These are phyloP conservation scores for Mya arenaria DNA, from an alignment of 1,140 invertebrate species.

Conservation along the genomic window DNA sequence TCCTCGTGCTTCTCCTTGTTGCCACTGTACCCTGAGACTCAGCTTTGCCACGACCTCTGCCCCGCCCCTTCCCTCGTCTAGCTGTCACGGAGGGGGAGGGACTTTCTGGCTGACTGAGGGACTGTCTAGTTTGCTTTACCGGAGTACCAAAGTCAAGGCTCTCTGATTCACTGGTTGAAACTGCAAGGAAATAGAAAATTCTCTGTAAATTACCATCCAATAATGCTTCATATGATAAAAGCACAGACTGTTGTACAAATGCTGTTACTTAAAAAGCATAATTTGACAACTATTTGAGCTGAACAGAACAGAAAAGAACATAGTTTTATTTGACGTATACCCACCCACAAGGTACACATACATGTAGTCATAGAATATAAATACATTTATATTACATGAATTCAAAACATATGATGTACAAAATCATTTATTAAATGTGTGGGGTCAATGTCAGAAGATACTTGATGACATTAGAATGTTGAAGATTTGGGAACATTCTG, in stretches of 20 bases:
- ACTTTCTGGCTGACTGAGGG: neutral
- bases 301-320: neutral
- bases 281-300: too few relatives aligned
- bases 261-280: too few relatives aligned
- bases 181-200: neutral
- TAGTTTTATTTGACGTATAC: neutral
- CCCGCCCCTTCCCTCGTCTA: neutral
- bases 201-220: neutral
- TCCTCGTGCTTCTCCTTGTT: slow-evolving; percentile 38
- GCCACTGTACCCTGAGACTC: neutral
- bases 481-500: too few relatives aligned
- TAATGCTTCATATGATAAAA: neutral
- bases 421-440: too few relatives aligned
- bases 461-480: too few relatives aligned
- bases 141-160: slow-evolving; percentile 62
- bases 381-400: too few relatives aligned
- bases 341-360: neutral
- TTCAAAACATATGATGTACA: too few relatives aligned
- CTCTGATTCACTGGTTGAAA: slow-evolving; percentile 51
- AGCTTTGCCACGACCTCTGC: neutral
- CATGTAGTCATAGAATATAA: neutral
- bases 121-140: slow-evolving; percentile 6
- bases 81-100: neutral
- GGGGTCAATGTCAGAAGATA: too few relatives aligned
- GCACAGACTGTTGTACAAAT: too few relatives aligned